Evolutionary conservation across 2,113 vertebrate genomes (phyloP).

Genomic region (Solenodon paradoxus): DNA sequence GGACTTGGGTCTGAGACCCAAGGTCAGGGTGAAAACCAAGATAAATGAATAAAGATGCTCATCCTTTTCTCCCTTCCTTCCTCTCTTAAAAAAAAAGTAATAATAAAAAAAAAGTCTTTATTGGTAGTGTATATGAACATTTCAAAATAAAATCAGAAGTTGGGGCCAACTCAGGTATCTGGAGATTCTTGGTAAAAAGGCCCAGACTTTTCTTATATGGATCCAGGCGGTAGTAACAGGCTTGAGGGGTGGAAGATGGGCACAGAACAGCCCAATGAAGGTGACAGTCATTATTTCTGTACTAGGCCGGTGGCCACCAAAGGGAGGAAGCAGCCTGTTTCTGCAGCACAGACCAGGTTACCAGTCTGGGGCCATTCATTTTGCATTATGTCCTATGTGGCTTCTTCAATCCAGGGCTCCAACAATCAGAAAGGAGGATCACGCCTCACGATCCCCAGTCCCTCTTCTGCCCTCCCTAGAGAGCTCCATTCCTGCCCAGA

Average conservation of each 20-base stretch:
- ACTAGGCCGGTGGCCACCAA: not conserved
- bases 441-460: too few relatives aligned
- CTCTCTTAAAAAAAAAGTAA: too few relatives aligned
- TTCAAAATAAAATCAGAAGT: not conserved
- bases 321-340: not conserved
- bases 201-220: not conserved
- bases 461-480: not conserved
- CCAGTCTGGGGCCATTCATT: not conserved
- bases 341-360: too few relatives aligned
- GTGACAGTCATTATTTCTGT: not conserved
- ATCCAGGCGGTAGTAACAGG: not conserved
- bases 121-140: not conserved
- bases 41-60: too few relatives aligned
- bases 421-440: not conserved
- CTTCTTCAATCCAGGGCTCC: not conserved
- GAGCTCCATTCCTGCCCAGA: not conserved
- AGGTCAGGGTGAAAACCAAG: too few relatives aligned
- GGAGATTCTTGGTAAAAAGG: not conserved
- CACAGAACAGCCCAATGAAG: not conserved
- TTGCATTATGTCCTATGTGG: not conserved
- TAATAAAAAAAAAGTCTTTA: not conserved
- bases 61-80: too few relatives aligned
- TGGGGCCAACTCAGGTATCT: not conserved
- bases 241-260: not conserved
- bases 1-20: too few relatives aligned